phyloP scores from a whole-genome alignment of 2,888 invertebrate species.

The Watsonalla cultraria region DNA sequence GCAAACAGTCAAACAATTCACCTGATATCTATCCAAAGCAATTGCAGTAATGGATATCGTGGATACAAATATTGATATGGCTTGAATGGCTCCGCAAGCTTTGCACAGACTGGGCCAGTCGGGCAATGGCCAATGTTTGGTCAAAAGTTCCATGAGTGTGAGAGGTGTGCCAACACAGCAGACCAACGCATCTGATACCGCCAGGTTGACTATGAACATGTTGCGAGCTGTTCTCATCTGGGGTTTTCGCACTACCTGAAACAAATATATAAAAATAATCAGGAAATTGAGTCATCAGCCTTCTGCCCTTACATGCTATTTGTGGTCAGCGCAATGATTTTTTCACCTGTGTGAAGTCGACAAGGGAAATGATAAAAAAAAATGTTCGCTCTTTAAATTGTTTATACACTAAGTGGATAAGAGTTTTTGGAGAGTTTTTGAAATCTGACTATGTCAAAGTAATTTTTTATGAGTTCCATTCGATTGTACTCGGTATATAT shows the following conservation, averaged over 20 bases:
- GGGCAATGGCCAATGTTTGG: constrained; percentile 92
- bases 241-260: constrained; percentile 87
- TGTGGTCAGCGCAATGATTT: no score
- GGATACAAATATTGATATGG: constrained; percentile 94
- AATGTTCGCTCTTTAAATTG: no score
- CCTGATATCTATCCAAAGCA: constrained; percentile 90
- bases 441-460: no score
- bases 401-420: no score
- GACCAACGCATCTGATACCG: constrained; percentile 89
- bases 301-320: no score
- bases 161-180: constrained; percentile 95
- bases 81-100: constrained; percentile 91
- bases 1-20: constrained; percentile 33
- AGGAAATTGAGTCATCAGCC: no score
- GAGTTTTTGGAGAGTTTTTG: no score
- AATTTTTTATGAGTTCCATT: no score
- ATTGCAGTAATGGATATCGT: constrained; percentile 96
- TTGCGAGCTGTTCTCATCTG: constrained; percentile 95
- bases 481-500: no score
- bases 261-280: background rate
- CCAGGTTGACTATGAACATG: constrained; percentile 93
- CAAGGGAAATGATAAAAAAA: no score
- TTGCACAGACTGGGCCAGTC: constrained; percentile 89
- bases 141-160: constrained; percentile 91
- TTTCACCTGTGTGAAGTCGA: no score